Evolutionary conservation across 2,888 invertebrate species (phyloP).

Genomic region (Calliphora vomitoria): DNA sequence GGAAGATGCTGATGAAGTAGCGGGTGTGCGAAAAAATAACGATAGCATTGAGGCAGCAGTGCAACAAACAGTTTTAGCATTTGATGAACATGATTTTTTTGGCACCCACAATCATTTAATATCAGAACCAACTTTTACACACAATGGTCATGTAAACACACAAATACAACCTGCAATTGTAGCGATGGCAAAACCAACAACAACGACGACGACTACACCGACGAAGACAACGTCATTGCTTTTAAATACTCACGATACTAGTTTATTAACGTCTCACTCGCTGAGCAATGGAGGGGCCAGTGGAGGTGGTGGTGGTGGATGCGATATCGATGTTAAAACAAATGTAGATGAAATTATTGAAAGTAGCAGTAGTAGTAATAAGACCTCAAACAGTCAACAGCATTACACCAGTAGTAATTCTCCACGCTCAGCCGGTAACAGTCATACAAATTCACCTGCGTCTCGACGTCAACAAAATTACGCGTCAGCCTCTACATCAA

Average conservation of each 20-base stretch:
- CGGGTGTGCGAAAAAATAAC: slow-evolving; percentile 12
- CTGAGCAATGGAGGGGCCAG: slow-evolving; percentile 78
- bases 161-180: slow-evolving; percentile 25
- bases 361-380: slow-evolving; percentile 75
- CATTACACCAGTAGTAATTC: slow-evolving; percentile 75
- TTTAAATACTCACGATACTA: slow-evolving; percentile 85
- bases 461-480: slow-evolving; percentile 58
- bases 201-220: slow-evolving; percentile 40
- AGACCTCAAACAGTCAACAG: slow-evolving; percentile 78
- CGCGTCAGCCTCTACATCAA: slow-evolving; percentile 46
- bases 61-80: slow-evolving; percentile 67
- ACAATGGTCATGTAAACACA: slow-evolving; percentile 69
- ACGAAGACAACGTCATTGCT: slow-evolving; percentile 50
- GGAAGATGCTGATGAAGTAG: slow-evolving; percentile 46
- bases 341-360: slow-evolving; percentile 50
- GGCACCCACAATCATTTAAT: slow-evolving; percentile 56
- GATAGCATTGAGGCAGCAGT: slow-evolving; percentile 56
- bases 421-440: slow-evolving; percentile 60
- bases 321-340: slow-evolving; percentile 32
- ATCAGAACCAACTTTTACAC: slow-evolving; percentile 24
- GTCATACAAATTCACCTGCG: slow-evolving; percentile 64
- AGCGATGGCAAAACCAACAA: neutral
- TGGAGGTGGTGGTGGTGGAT: neutral
- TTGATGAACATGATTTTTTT: slow-evolving; percentile 73
- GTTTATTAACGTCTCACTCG: slow-evolving; percentile 85